Evolutionary conservation across 2,113 vertebrate species (phyloP).

Genomic region (Psittacara wagleri): DNA sequence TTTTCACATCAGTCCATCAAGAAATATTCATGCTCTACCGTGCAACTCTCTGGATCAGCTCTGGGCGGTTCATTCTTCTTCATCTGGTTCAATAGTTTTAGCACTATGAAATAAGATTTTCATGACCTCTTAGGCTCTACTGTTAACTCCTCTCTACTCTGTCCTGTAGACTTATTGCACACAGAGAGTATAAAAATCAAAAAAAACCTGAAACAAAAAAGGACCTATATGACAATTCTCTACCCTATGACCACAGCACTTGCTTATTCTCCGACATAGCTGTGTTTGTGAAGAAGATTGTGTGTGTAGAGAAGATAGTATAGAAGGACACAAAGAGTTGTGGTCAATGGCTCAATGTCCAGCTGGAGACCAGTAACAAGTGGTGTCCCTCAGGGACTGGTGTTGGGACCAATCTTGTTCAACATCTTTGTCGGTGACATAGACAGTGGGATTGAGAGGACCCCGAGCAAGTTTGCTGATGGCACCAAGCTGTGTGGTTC

Average conservation of each 20-base stretch:
- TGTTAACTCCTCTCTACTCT: background rate
- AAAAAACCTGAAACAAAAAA: background rate
- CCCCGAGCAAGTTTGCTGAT: too few relatives aligned
- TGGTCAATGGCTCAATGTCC: too few relatives aligned
- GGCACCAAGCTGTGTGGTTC: too few relatives aligned
- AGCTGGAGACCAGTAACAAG: too few relatives aligned
- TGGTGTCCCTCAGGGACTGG: too few relatives aligned
- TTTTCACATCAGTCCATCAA: background rate
- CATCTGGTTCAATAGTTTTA: background rate
- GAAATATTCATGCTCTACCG: background rate
- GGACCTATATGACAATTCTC: background rate
- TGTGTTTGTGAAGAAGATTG: background rate
- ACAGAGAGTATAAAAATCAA: background rate
- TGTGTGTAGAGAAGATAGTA: background rate
- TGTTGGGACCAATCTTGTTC: too few relatives aligned
- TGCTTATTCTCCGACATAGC: background rate
- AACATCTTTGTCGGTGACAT: too few relatives aligned
- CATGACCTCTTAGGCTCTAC: background rate
- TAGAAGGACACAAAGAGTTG: background rate
- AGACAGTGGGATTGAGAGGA: too few relatives aligned
- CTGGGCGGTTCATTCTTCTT: background rate
- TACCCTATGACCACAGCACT: background rate
- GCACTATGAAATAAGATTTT: background rate
- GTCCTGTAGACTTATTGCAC: background rate
- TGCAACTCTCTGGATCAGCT: background rate